These are phyloP conservation scores for Myopa tessellatipennis DNA, from an alignment of 2,888 invertebrate species.

Conservation along the genomic window DNA sequence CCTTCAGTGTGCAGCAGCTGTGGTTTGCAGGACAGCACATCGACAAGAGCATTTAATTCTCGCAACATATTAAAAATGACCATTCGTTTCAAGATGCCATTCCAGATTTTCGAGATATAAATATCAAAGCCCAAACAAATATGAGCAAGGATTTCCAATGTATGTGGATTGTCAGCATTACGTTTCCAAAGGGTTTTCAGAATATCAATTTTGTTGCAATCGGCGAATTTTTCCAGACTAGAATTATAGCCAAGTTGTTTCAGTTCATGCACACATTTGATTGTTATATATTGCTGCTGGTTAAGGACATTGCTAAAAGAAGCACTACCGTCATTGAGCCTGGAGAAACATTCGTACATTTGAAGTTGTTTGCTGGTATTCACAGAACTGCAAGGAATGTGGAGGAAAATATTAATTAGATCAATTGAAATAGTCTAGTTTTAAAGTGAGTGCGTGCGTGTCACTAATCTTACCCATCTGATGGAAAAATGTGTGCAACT, in stretches of 20 bases:
- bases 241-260: slow-evolving; percentile 66
- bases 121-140: slow-evolving; percentile 67
- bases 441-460: no score
- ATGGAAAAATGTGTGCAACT: slow-evolving; percentile 61
- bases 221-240: slow-evolving; percentile 64
- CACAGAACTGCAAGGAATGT: slow-evolving; percentile 48
- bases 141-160: slow-evolving; percentile 63
- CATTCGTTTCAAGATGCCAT: slow-evolving; percentile 67
- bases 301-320: slow-evolving; percentile 60
- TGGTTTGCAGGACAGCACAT: slow-evolving; percentile 62
- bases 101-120: slow-evolving; percentile 65
- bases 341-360: slow-evolving; percentile 66
- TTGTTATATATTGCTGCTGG: slow-evolving; percentile 63
- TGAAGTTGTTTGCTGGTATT: slow-evolving; percentile 65
- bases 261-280: slow-evolving; percentile 66
- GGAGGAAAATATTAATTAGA: no score
- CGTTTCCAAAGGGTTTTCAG: slow-evolving; percentile 66
- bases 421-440: no score
- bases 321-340: slow-evolving; percentile 62
- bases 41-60: slow-evolving; percentile 63
- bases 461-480: slow-evolving; percentile 58
- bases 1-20: slow-evolving; percentile 62
- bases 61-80: slow-evolving; percentile 64
- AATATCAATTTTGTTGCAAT: slow-evolving; percentile 66
- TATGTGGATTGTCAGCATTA: slow-evolving; percentile 61